Conservation (phyloP, 2,888 invertebrate species). For the Mylabris sibirica region DNA sequence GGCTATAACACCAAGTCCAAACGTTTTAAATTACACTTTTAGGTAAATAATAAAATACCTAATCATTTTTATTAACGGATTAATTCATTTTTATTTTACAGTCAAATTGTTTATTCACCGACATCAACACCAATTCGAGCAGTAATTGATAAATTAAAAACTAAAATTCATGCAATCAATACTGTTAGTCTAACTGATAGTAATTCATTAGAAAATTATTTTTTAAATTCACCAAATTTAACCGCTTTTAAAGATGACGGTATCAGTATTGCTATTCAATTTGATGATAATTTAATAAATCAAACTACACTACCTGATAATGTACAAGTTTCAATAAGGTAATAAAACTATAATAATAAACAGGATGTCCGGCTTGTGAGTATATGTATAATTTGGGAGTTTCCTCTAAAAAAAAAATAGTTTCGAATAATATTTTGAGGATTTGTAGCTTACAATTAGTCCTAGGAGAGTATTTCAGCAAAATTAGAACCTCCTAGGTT, state of each 20-base stretch:
- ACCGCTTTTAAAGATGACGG: conserved; percentile 17
- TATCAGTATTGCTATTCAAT: conserved; percentile 65
- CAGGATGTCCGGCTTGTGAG: no score
- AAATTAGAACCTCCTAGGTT: no score
- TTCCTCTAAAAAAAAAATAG: no score
- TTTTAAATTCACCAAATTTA: conserved; percentile 19
- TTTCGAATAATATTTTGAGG: no score
- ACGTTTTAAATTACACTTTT: neutral
- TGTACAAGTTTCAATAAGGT: conserved; percentile 64
- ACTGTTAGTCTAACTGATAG: neutral
- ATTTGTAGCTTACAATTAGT: no score
- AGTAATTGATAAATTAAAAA: neutral
- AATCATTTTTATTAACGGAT: neutral
- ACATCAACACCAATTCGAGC: neutral
- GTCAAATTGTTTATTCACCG: conserved; percentile 5
- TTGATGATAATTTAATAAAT: conserved; percentile 63
- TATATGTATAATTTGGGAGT: no score
- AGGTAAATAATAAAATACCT: conserved; percentile 5
- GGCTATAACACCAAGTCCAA: neutral
- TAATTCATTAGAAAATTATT: conserved; percentile 17
- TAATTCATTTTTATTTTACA: conserved; percentile 4
- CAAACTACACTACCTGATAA: conserved; percentile 60
- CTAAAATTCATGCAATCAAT: neutral
- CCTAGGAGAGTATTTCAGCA: no score
- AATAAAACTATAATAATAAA: no score